These are phyloP conservation scores for Propithecus perrieri DNA, from an alignment of 2,797 vertebrate species.

Conservation along the genomic window DNA sequence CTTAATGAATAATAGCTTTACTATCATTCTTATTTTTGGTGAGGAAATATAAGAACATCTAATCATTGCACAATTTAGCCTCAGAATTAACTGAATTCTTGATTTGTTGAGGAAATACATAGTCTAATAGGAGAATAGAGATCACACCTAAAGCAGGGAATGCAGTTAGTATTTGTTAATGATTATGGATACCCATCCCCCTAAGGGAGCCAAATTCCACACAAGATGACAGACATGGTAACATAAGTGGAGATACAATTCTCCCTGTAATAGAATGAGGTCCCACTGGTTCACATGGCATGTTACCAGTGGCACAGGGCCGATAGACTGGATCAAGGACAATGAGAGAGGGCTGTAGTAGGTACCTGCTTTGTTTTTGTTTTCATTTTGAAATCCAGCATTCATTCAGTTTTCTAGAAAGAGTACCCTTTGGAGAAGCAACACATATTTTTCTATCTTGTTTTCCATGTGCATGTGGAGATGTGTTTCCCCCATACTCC, in stretches of 20 bases:
- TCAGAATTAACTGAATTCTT: background rate
- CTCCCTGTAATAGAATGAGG: background rate
- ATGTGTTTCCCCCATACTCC: background rate
- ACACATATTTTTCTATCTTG: background rate
- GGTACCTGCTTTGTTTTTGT: background rate
- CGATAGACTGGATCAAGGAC: background rate
- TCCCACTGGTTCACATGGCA: background rate
- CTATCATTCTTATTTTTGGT: background rate
- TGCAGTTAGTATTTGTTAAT: background rate
- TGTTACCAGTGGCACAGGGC: background rate
- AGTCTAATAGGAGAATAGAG: background rate
- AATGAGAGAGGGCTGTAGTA: background rate
- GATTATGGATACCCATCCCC: background rate
- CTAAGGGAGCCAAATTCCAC: background rate
- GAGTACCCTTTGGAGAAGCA: background rate
- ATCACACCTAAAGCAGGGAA: background rate
- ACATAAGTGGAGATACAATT: background rate
- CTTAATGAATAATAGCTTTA: background rate
- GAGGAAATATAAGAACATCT: background rate
- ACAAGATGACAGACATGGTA: background rate
- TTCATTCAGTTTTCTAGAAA: background rate
- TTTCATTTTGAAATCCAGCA: background rate
- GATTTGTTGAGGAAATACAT: background rate
- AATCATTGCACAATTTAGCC: background rate
- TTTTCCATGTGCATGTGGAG: background rate